These are phyloP conservation scores for Acanthosepion esculentum DNA, from an alignment of 2,888 invertebrate genomes.

Conservation along the genomic window DNA sequence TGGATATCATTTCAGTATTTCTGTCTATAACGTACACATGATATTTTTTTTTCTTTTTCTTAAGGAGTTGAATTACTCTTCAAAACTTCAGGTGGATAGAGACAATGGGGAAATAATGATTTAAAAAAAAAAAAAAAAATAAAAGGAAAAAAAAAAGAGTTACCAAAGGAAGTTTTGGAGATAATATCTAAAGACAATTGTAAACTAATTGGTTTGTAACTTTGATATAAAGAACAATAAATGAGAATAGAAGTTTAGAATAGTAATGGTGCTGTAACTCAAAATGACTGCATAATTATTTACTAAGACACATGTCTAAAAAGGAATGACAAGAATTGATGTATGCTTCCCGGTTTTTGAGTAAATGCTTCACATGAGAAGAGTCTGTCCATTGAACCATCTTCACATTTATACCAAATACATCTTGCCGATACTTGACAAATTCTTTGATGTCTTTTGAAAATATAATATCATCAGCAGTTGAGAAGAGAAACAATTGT, in stretches of 20 bases:
- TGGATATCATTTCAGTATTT: too few relatives aligned
- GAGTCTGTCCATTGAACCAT: slow-evolving; percentile 82
- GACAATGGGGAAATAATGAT: too few relatives aligned
- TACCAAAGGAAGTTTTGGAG: too few relatives aligned
- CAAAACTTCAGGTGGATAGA: too few relatives aligned
- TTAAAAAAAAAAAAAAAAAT: too few relatives aligned
- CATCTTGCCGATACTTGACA: slow-evolving; percentile 77
- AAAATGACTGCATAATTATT: neutral
- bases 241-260: neutral
- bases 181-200: too few relatives aligned
- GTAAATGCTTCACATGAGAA: slow-evolving; percentile 84
- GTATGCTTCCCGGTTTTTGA: slow-evolving; percentile 77
- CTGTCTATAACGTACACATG: too few relatives aligned
- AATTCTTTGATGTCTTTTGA: slow-evolving; percentile 83
- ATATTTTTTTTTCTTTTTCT: too few relatives aligned
- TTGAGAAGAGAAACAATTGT: slow-evolving; percentile 84
- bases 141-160: too few relatives aligned
- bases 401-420: slow-evolving; percentile 80
- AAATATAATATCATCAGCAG: slow-evolving; percentile 82
- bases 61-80: too few relatives aligned
- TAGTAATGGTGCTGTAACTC: neutral
- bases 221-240: too few relatives aligned
- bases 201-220: too few relatives aligned
- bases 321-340: slow-evolving; percentile 65
- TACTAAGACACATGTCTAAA: slow-evolving; percentile 54